Evolutionary conservation across 1,140 invertebrate species (phyloP).

Genomic region (Zaprionus nigranus): DNA sequence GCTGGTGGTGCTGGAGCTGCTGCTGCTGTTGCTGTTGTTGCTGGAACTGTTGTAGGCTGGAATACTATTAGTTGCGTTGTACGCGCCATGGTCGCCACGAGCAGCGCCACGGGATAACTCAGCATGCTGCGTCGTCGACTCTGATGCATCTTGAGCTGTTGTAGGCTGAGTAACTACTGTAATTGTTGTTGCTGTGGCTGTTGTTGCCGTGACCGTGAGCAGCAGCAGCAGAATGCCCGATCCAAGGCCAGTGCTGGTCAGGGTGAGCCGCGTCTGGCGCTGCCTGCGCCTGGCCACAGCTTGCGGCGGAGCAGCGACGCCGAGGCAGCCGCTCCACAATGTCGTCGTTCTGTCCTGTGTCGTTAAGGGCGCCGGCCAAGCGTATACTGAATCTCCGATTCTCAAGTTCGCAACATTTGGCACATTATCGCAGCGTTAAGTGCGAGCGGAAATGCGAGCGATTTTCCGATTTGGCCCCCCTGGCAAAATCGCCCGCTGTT

Average conservation of each 20-base stretch:
- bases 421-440: conserved; percentile 53
- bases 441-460: conserved; percentile 35
- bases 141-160: conserved; percentile 33
- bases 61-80: conserved; percentile 78
- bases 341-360: conserved; percentile 69
- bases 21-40: conserved; percentile 15
- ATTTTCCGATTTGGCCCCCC: conserved; percentile 38
- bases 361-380: conserved; percentile 44
- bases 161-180: conserved; percentile 15
- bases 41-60: conserved; percentile 45
- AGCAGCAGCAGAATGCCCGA: conserved; percentile 45
- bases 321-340: conserved; percentile 67
- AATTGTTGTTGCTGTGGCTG: conserved; percentile 3
- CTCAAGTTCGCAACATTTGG: conserved; percentile 56
- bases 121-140: conserved; percentile 66
- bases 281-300: conserved; percentile 72
- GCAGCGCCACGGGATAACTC: conserved; percentile 72
- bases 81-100: conserved; percentile 72
- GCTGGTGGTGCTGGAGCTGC: conserved; percentile 16
- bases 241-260: conserved; percentile 59
- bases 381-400: conserved; percentile 20
- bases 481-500: conserved; percentile 49
- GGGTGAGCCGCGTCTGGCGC: conserved; percentile 46
- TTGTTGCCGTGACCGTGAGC: conserved; percentile 28
- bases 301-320: conserved; percentile 61